Percentiles rank a stretch among this genome's conserved stretches.
phyloP scores from a whole-genome alignment of 1,140 invertebrate genomes.

The Nebria ingens region DNA sequence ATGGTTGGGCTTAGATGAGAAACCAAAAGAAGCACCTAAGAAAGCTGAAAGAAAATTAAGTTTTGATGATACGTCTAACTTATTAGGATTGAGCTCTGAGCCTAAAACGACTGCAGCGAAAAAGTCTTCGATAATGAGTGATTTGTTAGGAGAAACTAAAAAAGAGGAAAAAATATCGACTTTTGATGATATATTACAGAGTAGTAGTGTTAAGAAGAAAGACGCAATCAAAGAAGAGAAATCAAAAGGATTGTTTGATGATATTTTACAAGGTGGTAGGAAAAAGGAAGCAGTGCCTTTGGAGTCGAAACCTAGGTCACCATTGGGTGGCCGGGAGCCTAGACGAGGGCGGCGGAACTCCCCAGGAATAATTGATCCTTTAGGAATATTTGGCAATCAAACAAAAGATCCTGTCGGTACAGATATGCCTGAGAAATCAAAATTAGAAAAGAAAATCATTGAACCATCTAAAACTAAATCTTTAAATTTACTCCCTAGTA shows the following conservation, averaged over 20 bases:
- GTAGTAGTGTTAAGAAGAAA: slow-evolving; percentile 11
- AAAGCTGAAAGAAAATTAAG: slow-evolving; percentile 23
- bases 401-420: too few species aligned
- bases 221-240: slow-evolving; percentile 10
- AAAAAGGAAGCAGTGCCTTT: too few species aligned
- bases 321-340: too few species aligned
- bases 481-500: too few species aligned
- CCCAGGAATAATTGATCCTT: too few species aligned
- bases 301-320: too few species aligned
- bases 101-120: not conserved
- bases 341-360: too few species aligned
- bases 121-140: not conserved
- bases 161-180: slow-evolving; percentile 10
- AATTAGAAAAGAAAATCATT: too few species aligned
- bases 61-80: slow-evolving; percentile 22
- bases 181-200: not conserved
- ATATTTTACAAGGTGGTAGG: not conserved
- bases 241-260: slow-evolving; percentile 13
- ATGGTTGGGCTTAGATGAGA: slow-evolving; percentile 21
- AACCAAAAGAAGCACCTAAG: not conserved
- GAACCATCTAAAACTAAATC: too few species aligned
- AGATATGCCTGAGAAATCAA: too few species aligned
- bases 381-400: too few species aligned
- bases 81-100: slow-evolving; percentile 15
- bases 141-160: not conserved